Evolutionary conservation across 37 sponge, comb jelly and placozoan genomes (phyloP).

Genomic region (Haliclona indistincta): DNA sequence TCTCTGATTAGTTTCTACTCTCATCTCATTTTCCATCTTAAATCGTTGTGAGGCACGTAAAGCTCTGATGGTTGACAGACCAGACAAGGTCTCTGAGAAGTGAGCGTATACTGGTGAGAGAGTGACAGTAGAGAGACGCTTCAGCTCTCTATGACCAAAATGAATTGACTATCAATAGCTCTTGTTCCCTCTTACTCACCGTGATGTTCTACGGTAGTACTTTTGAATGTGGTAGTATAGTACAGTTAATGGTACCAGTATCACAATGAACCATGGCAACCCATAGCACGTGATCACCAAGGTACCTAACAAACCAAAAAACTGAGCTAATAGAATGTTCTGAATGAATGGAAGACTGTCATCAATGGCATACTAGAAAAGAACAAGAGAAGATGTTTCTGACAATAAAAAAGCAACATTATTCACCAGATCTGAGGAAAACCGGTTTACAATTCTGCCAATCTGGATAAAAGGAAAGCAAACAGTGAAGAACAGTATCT

Average conservation of each 20-base stretch:
- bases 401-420: neutral
- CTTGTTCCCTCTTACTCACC: slow-evolving; percentile 37
- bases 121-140: slow-evolving; percentile 88
- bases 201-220: slow-evolving; percentile 94
- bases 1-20: slow-evolving; percentile 82
- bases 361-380: slow-evolving; percentile 89
- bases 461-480: slow-evolving; percentile 41
- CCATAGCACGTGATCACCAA: slow-evolving; percentile 90
- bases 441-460: slow-evolving; percentile 85
- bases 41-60: slow-evolving; percentile 71
- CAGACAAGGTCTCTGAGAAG: slow-evolving; percentile 90
- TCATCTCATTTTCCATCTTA: slow-evolving; percentile 62
- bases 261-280: slow-evolving; percentile 83
- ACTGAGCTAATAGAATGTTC: slow-evolving; percentile 93
- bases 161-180: neutral
- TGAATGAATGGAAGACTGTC: slow-evolving; percentile 93
- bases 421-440: slow-evolving; percentile 92
- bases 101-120: slow-evolving; percentile 96
- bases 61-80: slow-evolving; percentile 81
- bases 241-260: slow-evolving; percentile 79
- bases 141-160: slow-evolving; percentile 78
- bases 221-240: slow-evolving; percentile 91
- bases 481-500: neutral
- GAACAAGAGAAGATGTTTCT: neutral
- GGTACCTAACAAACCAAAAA: slow-evolving; percentile 87